phyloP scores from a whole-genome alignment of 2,797 vertebrate genomes.

The Sciurus carolinensis region DNA sequence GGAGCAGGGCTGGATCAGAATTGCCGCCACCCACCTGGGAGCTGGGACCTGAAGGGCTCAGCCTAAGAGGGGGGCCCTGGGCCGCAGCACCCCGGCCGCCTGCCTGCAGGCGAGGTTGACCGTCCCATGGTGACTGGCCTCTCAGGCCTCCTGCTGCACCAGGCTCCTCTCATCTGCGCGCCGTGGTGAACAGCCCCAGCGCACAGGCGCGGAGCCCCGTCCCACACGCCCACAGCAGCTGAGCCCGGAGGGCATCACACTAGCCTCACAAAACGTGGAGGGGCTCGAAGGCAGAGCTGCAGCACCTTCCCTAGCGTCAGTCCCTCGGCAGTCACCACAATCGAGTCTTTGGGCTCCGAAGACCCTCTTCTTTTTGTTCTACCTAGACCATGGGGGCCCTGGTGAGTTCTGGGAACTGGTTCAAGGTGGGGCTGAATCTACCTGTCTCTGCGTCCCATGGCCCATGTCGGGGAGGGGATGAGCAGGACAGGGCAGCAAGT shows the following conservation, averaged over 20 bases:
- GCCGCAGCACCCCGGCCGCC: not conserved
- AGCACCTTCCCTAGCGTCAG: fast-evolving
- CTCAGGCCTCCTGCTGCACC: not conserved
- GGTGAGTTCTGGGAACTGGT: not conserved
- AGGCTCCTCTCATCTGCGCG: too few relatives aligned
- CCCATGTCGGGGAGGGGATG: not conserved
- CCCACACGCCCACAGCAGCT: not conserved
- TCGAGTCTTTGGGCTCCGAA: too few relatives aligned
- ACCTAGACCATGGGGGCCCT: not conserved
- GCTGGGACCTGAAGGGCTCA: not conserved
- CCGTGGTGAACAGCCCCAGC: too few relatives aligned
- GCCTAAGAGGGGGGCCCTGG: not conserved
- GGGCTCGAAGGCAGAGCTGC: not conserved
- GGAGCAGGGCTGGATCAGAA: not conserved
- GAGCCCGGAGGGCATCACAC: not conserved
- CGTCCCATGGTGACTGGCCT: not conserved
- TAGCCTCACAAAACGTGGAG: fast-evolving
- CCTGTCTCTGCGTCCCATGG: not conserved
- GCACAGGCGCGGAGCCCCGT: not conserved
- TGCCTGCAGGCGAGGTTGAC: not conserved
- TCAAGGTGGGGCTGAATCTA: fast-evolving
- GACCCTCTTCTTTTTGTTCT: not conserved
- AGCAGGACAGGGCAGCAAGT: not conserved
- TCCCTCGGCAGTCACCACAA: not conserved
- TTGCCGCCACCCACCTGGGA: not conserved